Percentiles rank a stretch among this genome's conserved stretches.
Conservation (phyloP, 2,797 vertebrate genomes). For the Argya squamiceps region DNA sequence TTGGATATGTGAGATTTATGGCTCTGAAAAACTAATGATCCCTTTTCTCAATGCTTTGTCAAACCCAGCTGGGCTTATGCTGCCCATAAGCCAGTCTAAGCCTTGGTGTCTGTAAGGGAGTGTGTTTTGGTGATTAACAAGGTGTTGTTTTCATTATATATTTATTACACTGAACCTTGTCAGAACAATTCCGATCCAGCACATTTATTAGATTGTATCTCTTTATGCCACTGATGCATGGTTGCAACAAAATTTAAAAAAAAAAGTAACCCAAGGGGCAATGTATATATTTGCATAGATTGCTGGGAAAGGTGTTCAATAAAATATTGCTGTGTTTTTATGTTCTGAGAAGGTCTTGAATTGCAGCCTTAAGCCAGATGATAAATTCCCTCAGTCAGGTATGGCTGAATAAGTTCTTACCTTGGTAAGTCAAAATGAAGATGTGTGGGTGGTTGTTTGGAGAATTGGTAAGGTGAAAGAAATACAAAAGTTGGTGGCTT, state of each 20-base stretch:
- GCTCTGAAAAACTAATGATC: slow-evolving; percentile 51
- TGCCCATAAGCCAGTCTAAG: not conserved
- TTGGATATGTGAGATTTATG: slow-evolving; percentile 46
- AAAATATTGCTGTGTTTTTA: slow-evolving; percentile 29
- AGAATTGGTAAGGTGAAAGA: not conserved
- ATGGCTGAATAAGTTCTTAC: not conserved
- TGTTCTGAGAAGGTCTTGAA: not conserved
- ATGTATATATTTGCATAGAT: slow-evolving; percentile 41
- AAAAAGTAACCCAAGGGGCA: not conserved
- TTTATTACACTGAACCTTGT: slow-evolving; percentile 1
- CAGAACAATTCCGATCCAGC: not conserved
- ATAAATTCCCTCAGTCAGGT: slow-evolving; percentile 21
- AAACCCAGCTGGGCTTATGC: not conserved
- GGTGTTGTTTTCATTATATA: not conserved
- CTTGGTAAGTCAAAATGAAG: slow-evolving; percentile 34
- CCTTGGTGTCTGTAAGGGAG: not conserved
- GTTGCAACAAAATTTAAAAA: not conserved
- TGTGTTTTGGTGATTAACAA: slow-evolving; percentile 43
- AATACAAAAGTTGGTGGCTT: not conserved
- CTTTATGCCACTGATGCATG: not conserved
- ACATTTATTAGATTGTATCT: not conserved
- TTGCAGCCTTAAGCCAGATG: not conserved
- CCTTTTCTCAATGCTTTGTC: slow-evolving; percentile 57
- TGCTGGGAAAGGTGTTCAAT: not conserved
- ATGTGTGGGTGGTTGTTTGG: not conserved